phyloP scores from a whole-genome alignment of 1,140 invertebrate species.

The Homalodisca vitripennis region DNA sequence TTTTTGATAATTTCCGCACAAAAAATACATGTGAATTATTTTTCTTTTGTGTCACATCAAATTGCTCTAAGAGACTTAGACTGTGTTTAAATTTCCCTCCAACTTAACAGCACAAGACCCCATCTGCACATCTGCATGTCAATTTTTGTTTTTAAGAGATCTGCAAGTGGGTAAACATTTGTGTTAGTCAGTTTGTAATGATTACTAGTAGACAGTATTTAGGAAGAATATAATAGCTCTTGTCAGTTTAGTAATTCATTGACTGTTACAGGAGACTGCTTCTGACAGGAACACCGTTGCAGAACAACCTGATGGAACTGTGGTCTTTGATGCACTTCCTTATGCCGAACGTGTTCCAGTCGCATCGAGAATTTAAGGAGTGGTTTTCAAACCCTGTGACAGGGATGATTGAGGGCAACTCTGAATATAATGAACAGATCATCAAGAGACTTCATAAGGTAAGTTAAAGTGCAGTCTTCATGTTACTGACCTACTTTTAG shows the following conservation, averaged over 20 bases:
- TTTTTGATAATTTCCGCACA: too few relatives aligned
- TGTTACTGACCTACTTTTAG: too few relatives aligned
- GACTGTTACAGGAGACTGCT: conserved; percentile 77
- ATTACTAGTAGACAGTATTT: conserved; percentile 7
- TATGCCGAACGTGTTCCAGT: conserved; percentile 99
- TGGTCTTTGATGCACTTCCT: conserved; percentile 99
- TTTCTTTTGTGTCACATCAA: too few relatives aligned
- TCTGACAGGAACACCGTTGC: conserved; percentile 96
- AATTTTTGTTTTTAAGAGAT: too few relatives aligned
- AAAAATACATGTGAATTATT: too few relatives aligned
- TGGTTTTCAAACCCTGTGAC: conserved; percentile 99
- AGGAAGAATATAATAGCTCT: background rate
- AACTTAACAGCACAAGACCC: too few relatives aligned
- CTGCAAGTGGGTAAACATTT: too few relatives aligned
- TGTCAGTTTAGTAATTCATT: background rate
- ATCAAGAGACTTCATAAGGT: conserved; percentile 97
- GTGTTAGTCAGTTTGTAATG: conserved; percentile 14
- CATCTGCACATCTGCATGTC: too few relatives aligned
- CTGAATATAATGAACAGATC: conserved; percentile 91
- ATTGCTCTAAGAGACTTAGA: too few relatives aligned
- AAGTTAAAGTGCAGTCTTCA: too few relatives aligned
- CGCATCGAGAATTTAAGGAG: conserved; percentile 95
- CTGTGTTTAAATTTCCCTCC: too few relatives aligned
- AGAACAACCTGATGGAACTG: conserved; percentile 98
- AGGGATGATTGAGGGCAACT: conserved; percentile 96